Percentiles rank a stretch among this genome's conserved stretches.
Evolutionary conservation across 2,113 vertebrate species (phyloP).

Genomic region (Oenanthe melanoleuca): DNA sequence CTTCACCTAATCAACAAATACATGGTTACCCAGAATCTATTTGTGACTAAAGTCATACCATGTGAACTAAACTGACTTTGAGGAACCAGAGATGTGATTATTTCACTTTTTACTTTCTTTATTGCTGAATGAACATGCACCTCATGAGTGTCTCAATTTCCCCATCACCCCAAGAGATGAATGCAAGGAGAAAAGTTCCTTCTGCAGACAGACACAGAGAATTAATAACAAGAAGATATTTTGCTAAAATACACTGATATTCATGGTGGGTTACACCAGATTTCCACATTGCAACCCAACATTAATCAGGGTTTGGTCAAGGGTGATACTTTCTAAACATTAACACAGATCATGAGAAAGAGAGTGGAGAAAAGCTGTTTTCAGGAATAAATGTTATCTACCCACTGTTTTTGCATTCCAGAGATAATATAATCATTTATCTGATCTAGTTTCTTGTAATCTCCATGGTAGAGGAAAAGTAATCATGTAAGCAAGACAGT

Average conservation of each 20-base stretch:
- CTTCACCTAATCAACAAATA: neutral
- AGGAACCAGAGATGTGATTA: neutral
- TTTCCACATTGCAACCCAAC: neutral
- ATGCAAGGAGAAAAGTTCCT: neutral
- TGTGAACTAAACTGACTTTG: neutral
- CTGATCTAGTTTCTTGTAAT: slow-evolving; percentile 2
- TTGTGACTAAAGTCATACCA: neutral
- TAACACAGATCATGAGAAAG: neutral
- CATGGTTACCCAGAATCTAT: neutral
- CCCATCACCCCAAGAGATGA: neutral
- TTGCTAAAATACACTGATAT: neutral
- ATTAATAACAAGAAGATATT: neutral
- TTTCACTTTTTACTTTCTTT: neutral
- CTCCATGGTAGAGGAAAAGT: neutral
- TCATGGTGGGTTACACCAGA: neutral
- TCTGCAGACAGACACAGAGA: neutral
- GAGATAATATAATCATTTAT: neutral
- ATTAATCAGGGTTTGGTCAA: neutral
- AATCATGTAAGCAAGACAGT: neutral
- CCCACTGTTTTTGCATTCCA: neutral
- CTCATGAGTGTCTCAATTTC: neutral
- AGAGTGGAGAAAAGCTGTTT: neutral
- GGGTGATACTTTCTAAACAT: neutral
- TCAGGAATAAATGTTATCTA: neutral
- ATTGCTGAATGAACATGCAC: accelerated